A percentile compares a stretch with the other conserved stretches of the same genome.
Evolutionary conservation across 2,797 vertebrate species (phyloP).

Genomic region (Cottoperca gobio): DNA sequence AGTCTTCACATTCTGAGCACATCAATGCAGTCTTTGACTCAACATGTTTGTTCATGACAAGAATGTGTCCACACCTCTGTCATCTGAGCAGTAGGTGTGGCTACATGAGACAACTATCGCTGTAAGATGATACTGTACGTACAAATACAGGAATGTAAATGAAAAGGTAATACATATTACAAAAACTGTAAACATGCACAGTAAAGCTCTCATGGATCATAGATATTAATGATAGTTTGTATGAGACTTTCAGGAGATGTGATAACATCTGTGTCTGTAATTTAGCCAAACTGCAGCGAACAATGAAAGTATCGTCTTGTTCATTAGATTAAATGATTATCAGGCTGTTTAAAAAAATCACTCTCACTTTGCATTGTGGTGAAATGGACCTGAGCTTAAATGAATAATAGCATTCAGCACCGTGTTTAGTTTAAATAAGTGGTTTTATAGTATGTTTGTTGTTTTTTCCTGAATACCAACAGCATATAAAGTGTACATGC

Average conservation of each 20-base stretch:
- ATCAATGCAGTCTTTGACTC: not conserved
- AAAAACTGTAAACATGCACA: not conserved
- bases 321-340: not conserved
- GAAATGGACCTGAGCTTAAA: not conserved
- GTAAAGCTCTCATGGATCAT: not conserved
- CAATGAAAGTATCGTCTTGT: not conserved
- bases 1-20: not conserved
- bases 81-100: constrained; percentile 13
- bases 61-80: not conserved
- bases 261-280: not conserved
- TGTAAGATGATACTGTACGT: not conserved
- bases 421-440: not conserved
- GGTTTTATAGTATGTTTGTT: not conserved
- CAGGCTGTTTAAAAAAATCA: not conserved
- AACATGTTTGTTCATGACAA: not conserved
- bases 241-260: not conserved
- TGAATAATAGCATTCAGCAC: not conserved
- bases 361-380: not conserved
- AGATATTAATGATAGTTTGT: not conserved
- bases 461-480: not conserved
- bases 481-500: not conserved
- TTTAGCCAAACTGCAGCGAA: not conserved
- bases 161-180: not conserved
- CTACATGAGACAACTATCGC: not conserved
- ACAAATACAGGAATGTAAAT: constrained; percentile 6